Percentiles rank a stretch among this genome's conserved stretches.
Evolutionary conservation across 2,113 vertebrate genomes (phyloP).

Genomic region (Theristicus caerulescens): DNA sequence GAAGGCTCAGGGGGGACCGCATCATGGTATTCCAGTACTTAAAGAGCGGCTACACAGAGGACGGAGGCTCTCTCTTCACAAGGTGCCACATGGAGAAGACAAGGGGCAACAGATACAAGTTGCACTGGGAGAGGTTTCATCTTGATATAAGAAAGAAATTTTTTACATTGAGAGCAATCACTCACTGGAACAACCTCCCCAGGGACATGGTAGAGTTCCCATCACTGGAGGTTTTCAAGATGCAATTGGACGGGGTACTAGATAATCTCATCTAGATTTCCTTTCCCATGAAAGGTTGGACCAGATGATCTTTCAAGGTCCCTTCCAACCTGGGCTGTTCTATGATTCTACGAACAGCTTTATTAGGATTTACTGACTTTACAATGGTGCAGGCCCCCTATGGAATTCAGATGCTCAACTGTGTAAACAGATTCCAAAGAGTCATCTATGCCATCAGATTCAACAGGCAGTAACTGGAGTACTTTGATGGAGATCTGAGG

Average conservation of each 20-base stretch:
- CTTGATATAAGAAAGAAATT: neutral
- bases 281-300: neutral
- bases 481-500: neutral
- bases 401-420: neutral
- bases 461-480: neutral
- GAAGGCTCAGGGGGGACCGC: neutral
- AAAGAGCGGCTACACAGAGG: neutral
- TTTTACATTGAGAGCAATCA: neutral
- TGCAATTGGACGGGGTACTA: fast-evolving
- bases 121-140: neutral
- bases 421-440: neutral
- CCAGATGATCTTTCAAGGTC: neutral
- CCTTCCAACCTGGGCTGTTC: neutral
- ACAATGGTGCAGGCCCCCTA: neutral
- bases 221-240: neutral
- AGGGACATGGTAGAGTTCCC: neutral
- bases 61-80: neutral
- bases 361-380: neutral
- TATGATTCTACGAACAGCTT: neutral
- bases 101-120: neutral
- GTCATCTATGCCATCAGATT: neutral
- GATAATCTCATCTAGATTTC: neutral
- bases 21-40: neutral
- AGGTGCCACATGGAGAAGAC: neutral
- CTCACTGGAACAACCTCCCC: neutral